Percentiles rank a stretch among this genome's conserved stretches.
Evolutionary conservation across 2,888 invertebrate genomes (phyloP).

Genomic region (Xylocampa areola): DNA sequence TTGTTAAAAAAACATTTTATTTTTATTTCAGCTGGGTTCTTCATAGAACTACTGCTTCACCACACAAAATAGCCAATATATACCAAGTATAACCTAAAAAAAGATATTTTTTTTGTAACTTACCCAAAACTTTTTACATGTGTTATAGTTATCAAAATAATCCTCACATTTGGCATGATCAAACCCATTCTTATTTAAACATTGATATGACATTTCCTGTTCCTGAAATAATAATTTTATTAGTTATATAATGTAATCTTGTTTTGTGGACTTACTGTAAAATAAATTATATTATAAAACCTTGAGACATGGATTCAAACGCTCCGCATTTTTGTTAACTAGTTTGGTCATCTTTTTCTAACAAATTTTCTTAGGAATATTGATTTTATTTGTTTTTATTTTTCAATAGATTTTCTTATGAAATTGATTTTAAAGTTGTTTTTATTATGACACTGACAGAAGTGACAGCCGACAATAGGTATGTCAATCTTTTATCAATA

Average conservation of each 20-base stretch:
- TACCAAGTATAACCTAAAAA: slow-evolving; percentile 7
- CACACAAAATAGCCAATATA: not conserved
- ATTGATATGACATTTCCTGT: slow-evolving; percentile 92
- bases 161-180: slow-evolving; percentile 91
- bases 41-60: too few species aligned
- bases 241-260: slow-evolving; percentile 54
- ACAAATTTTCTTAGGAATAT: not conserved
- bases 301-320: slow-evolving; percentile 82
- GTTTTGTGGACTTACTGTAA: not conserved
- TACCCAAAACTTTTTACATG: slow-evolving; percentile 96
- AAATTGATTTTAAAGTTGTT: slow-evolving; percentile 14
- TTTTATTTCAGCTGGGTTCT: too few species aligned
- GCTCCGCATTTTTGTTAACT: slow-evolving; percentile 76
- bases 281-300: slow-evolving; percentile 59
- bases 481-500: too few species aligned
- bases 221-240: slow-evolving; percentile 89
- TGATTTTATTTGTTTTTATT: slow-evolving; percentile 10
- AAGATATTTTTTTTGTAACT: slow-evolving; percentile 46
- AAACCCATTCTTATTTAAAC: slow-evolving; percentile 92
- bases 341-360: slow-evolving; percentile 69
- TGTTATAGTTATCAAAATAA: slow-evolving; percentile 94
- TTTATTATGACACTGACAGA: slow-evolving; percentile 1
- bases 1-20: too few species aligned
- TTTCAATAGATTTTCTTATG: not conserved
- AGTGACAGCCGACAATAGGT: too few species aligned